phyloP scores from a whole-genome alignment of 2,797 vertebrate species.

The Fundulus diaphanus region DNA sequence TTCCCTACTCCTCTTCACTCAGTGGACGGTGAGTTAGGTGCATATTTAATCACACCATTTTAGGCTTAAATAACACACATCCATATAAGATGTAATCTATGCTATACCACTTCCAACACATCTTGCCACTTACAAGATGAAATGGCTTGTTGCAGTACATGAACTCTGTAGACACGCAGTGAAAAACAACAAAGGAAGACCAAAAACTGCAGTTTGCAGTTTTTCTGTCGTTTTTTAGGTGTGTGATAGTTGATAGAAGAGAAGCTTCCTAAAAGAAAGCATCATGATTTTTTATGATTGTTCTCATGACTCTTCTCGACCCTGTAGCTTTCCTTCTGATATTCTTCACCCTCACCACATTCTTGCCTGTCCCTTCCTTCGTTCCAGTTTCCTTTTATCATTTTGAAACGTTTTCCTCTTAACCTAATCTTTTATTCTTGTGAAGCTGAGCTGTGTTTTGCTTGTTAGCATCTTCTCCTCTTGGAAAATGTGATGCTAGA shows the following conservation, averaged over 20 bases:
- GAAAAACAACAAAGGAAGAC: conserved; percentile 1
- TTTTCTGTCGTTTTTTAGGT: conserved; percentile 47
- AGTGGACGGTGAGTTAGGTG: conserved; percentile 90
- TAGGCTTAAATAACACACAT: neutral
- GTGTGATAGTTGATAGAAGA: conserved; percentile 41
- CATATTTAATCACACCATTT: neutral
- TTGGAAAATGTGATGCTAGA: neutral
- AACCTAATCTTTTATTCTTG: conserved; percentile 22
- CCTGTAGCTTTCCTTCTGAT: conserved; percentile 32
- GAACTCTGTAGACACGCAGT: neutral
- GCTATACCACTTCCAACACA: neutral
- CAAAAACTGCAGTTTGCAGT: neutral
- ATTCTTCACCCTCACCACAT: neutral
- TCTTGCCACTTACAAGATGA: neutral
- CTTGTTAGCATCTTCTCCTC: neutral
- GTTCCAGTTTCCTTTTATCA: conserved; percentile 29
- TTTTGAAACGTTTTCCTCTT: conserved; percentile 22
- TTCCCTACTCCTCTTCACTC: conserved; percentile 94
- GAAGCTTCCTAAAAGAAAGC: conserved; percentile 60
- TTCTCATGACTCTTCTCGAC: conserved; percentile 68
- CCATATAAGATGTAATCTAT: neutral
- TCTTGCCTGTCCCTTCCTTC: neutral
- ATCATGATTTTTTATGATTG: conserved; percentile 53
- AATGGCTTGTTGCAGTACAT: neutral
- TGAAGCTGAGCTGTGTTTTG: neutral